phyloP scores from a whole-genome alignment of 2,113 vertebrate genomes.

The Arizona elegans region DNA sequence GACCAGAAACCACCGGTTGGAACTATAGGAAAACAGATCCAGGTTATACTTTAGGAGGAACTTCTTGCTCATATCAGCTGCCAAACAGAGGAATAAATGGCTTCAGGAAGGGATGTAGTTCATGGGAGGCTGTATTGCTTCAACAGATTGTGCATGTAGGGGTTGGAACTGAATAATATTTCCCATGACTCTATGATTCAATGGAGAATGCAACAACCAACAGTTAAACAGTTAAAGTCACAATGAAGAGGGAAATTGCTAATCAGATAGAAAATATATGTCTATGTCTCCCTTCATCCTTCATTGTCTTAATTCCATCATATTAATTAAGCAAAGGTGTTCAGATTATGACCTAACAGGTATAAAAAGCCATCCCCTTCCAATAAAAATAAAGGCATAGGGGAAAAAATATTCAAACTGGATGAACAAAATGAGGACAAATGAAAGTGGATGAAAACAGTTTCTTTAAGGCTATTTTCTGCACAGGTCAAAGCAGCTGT shows the following conservation, averaged over 20 bases:
- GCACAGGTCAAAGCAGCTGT: background rate
- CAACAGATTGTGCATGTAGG: background rate
- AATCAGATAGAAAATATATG: background rate
- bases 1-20: background rate
- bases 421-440: background rate
- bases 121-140: background rate
- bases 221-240: background rate
- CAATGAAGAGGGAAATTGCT: background rate
- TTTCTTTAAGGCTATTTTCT: background rate
- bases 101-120: background rate
- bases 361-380: background rate
- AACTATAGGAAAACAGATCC: background rate
- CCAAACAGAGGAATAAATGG: background rate
- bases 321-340: background rate
- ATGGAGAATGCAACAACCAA: background rate
- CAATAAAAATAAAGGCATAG: background rate
- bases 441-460: background rate
- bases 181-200: background rate
- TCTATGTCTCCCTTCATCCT: background rate
- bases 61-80: background rate
- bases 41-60: background rate
- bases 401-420: background rate
- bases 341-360: background rate
- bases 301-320: background rate
- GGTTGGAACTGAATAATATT: background rate